Base-by-base conservation (phyloP, 2,113 vertebrate species). In the Rattus rattus region DNA sequence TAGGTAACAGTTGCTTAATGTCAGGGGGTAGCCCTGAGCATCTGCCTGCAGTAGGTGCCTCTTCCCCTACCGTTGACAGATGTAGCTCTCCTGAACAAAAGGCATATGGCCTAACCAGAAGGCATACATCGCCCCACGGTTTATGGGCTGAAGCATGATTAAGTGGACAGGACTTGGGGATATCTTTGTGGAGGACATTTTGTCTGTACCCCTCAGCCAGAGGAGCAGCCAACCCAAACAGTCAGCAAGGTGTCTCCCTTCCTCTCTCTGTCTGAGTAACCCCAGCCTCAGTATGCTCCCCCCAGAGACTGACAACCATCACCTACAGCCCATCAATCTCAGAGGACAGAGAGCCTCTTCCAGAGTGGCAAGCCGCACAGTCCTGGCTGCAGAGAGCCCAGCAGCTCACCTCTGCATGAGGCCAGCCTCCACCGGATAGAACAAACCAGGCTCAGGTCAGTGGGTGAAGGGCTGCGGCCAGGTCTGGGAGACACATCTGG, bases 41-140 rank as follows among this genome's bases (percentile, higher is more conserved):
- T 28, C 90, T 47, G 87, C 39, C 92, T 96, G 8, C n/a, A 26
- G 56, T 0, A 0, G 36, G 28, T 30, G 0, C 22, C 76, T 17
- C 11, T 77, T 39, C 63, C 83, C 67, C 69, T 49, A 52, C 26
- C 11, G 86, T 80, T 12, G 4, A 39, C 33, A 22, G 30, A 26
- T 6, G 33, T 54, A 14, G 59, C 67, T 0, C n/a, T 28, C 1
- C 43, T 61, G n/a, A 39, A 30, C 5, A 0, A 26, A 65, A n/a
- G 28, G 70, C 91, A 52, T 56, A 36, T 70, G 94, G 97, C 76
- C 69, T 22, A 43, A 47, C 26, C 93, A 39, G 36, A 69, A 95
- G 91, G 94, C 88, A 67, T 3, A 0, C 52, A 1, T 39, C 0
- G 1, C 67, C 65, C 94, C n/a, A 14, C 0, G 1, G 88, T 79